These are phyloP conservation scores for Gallinago jamesoni DNA, from an alignment of 2,113 vertebrate genomes.

Conservation along the genomic window DNA sequence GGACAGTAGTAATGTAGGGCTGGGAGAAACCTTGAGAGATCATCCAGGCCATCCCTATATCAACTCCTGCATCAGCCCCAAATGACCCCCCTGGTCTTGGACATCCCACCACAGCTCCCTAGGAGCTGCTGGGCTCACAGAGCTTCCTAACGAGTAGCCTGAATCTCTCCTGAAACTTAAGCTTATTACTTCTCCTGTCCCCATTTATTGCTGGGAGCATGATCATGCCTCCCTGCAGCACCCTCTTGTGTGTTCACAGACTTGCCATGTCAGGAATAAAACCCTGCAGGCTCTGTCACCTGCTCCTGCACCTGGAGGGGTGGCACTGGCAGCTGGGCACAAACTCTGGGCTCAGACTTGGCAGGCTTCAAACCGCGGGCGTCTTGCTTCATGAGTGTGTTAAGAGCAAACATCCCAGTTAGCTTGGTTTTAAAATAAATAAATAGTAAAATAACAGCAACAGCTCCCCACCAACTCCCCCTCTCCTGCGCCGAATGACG, in stretches of 20 bases:
- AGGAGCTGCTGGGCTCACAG: neutral
- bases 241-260: neutral
- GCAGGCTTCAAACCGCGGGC: neutral
- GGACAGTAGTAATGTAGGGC: neutral
- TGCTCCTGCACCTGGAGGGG: neutral
- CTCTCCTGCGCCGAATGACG: neutral
- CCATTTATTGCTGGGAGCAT: rapidly evolving
- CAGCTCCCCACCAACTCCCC: neutral
- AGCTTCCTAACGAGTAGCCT: neutral
- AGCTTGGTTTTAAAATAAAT: neutral
- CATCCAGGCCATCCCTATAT: neutral
- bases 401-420: neutral
- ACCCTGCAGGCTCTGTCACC: neutral
- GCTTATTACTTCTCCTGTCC: neutral
- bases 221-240: neutral
- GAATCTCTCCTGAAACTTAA: neutral
- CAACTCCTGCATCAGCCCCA: neutral
- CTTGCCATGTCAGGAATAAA: neutral
- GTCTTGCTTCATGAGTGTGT: neutral
- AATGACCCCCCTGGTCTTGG: neutral
- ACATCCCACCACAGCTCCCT: neutral
- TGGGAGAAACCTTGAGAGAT: neutral
- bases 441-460: neutral
- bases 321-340: neutral
- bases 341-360: neutral